These are phyloP conservation scores for Drosophila grimshawi DNA, from an alignment of 1,140 invertebrate genomes.

Conservation along the genomic window DNA sequence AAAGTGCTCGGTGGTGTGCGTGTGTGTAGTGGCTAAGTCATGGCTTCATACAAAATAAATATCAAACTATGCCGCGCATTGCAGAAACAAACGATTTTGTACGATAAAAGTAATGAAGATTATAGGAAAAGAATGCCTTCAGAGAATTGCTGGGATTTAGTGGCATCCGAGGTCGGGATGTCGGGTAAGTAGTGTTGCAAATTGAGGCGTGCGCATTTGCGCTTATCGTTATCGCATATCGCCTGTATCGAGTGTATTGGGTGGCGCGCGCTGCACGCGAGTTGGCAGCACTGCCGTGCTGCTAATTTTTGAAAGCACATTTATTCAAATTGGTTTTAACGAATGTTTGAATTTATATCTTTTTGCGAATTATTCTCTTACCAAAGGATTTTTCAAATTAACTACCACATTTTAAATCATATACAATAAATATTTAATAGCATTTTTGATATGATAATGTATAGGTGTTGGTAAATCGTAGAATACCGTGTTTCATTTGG, in stretches of 20 bases:
- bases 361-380: background rate
- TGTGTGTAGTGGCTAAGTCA: slow-evolving; percentile 17
- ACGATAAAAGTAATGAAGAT: slow-evolving; percentile 55
- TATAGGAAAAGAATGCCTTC: slow-evolving; percentile 63
- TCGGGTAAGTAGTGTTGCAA: slow-evolving; percentile 65
- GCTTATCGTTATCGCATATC: slow-evolving; percentile 47
- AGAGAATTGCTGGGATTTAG: slow-evolving; percentile 69
- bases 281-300: slow-evolving; percentile 36
- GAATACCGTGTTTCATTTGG: no score
- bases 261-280: slow-evolving; percentile 1
- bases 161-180: slow-evolving; percentile 61
- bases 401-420: background rate
- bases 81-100: slow-evolving; percentile 53
- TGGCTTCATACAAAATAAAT: slow-evolving; percentile 37
- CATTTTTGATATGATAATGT: background rate
- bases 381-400: background rate
- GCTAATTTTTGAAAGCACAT: slow-evolving; percentile 3
- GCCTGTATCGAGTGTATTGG: slow-evolving; percentile 1
- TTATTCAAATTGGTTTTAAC: slow-evolving; percentile 36
- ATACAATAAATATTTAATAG: background rate
- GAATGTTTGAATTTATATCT: background rate
- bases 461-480: no score
- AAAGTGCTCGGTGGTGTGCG: slow-evolving; percentile 33
- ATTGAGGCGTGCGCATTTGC: slow-evolving; percentile 46
- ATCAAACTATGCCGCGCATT: slow-evolving; percentile 54